Conservation (phyloP, 2,888 invertebrate species). For the Xanthia icteritia region DNA sequence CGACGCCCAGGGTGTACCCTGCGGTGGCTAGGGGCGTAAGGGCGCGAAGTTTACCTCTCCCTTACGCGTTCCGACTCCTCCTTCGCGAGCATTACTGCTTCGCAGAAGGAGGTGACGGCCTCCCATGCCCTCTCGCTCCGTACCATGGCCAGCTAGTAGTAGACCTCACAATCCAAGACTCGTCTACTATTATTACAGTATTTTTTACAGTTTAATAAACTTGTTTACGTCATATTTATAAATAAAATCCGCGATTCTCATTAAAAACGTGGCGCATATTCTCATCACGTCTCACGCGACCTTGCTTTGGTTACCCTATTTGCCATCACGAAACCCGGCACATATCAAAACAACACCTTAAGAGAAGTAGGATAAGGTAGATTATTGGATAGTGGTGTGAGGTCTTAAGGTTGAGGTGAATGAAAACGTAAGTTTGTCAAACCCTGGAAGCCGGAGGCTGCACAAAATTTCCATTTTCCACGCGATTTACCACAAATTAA, state of each 20-base stretch:
- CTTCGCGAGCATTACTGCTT: too few relatives aligned
- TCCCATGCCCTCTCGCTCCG: too few relatives aligned
- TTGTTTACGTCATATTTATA: slow-evolving; percentile 65
- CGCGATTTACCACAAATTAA: slow-evolving; percentile 90
- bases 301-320: slow-evolving; percentile 47
- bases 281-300: slow-evolving; percentile 79
- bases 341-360: slow-evolving; percentile 60
- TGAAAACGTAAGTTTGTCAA: slow-evolving; percentile 73
- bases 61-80: too few relatives aligned
- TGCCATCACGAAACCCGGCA: slow-evolving; percentile 27
- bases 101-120: too few relatives aligned
- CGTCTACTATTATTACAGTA: neutral
- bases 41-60: too few relatives aligned
- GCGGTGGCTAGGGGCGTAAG: too few relatives aligned
- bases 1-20: too few relatives aligned
- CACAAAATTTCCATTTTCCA: slow-evolving; percentile 90
- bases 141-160: neutral
- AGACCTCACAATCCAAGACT: neutral
- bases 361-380: slow-evolving; percentile 57
- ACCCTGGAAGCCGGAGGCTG: slow-evolving; percentile 83
- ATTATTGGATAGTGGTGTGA: slow-evolving; percentile 24
- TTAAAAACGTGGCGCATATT: slow-evolving; percentile 81
- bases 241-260: slow-evolving; percentile 73
- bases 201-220: slow-evolving; percentile 26
- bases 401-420: slow-evolving; percentile 49